These are phyloP conservation scores for Erythrolamprus reginae DNA, from an alignment of 2,113 vertebrate species.

Conservation along the genomic window DNA sequence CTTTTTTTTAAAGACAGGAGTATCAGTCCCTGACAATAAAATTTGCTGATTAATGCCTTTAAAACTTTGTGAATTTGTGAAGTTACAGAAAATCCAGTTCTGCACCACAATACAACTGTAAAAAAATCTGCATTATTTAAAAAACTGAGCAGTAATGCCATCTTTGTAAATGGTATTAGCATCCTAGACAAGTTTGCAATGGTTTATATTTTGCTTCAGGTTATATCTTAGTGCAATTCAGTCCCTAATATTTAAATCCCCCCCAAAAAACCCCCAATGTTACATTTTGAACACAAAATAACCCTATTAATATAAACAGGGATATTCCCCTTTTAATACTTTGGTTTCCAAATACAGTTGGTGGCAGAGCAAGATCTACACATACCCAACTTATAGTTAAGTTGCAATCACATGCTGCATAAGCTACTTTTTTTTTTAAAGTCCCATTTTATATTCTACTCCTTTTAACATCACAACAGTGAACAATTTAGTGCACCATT, in stretches of 20 bases:
- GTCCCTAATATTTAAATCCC: slow-evolving; percentile 81
- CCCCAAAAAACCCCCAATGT: slow-evolving; percentile 50
- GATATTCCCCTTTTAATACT: slow-evolving; percentile 79
- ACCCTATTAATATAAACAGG: slow-evolving; percentile 76
- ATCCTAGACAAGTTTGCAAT: slow-evolving; percentile 79
- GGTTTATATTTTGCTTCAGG: slow-evolving; percentile 82
- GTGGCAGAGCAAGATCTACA: slow-evolving; percentile 85
- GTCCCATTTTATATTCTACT: slow-evolving; percentile 80
- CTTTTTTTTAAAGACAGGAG: slow-evolving; percentile 92
- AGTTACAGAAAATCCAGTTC: slow-evolving; percentile 87
- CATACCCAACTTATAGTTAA: slow-evolving; percentile 84
- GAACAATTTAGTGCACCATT: slow-evolving; percentile 86
- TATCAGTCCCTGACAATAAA: slow-evolving; percentile 95
- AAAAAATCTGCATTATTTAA: slow-evolving; percentile 82
- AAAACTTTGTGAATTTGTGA: slow-evolving; percentile 87
- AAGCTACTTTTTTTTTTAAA: slow-evolving; percentile 82
- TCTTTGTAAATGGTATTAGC: slow-evolving; percentile 81
- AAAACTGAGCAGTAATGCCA: slow-evolving; percentile 84
- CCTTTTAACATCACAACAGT: slow-evolving; percentile 80
- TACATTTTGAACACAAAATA: slow-evolving; percentile 82
- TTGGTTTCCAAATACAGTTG: slow-evolving; percentile 90
- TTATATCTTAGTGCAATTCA: slow-evolving; percentile 93
- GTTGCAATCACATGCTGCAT: slow-evolving; percentile 91
- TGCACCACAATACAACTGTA: slow-evolving; percentile 86
- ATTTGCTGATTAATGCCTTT: slow-evolving; percentile 97